Conservation (phyloP, 2,888 invertebrate species). For the Lochmaea capreae region DNA sequence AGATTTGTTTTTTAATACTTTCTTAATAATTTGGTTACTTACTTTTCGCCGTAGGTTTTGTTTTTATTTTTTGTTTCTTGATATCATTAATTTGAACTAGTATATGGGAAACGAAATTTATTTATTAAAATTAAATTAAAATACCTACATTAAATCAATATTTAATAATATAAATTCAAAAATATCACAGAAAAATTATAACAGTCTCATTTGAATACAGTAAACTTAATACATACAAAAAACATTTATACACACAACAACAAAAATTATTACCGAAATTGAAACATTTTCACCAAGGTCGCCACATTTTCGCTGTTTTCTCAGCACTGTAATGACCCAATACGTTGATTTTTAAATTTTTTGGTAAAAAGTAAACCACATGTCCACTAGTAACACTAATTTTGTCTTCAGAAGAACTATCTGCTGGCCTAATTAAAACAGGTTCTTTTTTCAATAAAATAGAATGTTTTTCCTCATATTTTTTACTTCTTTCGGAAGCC, state of each 20-base stretch:
- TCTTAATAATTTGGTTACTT: no score
- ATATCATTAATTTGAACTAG: no score
- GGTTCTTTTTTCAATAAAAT: slow-evolving; percentile 37
- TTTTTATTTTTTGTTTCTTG: no score
- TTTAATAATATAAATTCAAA: not conserved
- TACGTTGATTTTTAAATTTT: slow-evolving; percentile 38
- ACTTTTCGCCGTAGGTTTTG: no score
- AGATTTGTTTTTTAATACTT: no score
- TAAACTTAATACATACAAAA: not conserved
- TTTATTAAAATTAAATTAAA: no score
- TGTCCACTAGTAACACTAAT: slow-evolving; percentile 62
- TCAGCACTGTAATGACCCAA: slow-evolving; percentile 25
- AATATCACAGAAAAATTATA: slow-evolving; percentile 10
- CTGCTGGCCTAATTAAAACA: slow-evolving; percentile 50
- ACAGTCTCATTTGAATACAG: not conserved
- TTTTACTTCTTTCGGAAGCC: slow-evolving; percentile 6
- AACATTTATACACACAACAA: not conserved
- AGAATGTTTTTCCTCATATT: slow-evolving; percentile 18
- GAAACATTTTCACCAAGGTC: slow-evolving; percentile 59
- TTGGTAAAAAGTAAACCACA: slow-evolving; percentile 63
- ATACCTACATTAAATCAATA: not conserved
- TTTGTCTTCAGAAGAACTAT: slow-evolving; percentile 54
- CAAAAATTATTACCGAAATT: not conserved
- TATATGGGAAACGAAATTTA: no score
- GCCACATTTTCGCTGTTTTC: slow-evolving; percentile 58